Conservation (phyloP, 2,113 vertebrate species). For the Odontophorus gujanensis region DNA sequence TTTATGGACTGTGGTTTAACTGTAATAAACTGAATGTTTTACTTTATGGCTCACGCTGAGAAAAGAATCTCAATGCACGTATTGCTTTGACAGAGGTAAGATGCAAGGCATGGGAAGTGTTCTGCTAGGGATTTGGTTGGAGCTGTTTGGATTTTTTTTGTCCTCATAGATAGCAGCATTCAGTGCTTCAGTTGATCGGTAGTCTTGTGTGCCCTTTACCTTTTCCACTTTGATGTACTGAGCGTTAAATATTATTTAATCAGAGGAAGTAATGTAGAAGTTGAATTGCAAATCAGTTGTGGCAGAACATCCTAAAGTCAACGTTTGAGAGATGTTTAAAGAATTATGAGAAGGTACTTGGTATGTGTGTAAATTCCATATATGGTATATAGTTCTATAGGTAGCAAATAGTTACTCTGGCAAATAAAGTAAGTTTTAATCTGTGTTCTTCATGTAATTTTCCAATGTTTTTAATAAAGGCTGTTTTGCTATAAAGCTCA, state of each 20-base stretch:
- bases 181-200: background rate
- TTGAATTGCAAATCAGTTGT: background rate
- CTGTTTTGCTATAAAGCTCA: background rate
- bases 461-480: background rate
- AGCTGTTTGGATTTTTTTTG: background rate
- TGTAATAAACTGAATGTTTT: conserved; percentile 64
- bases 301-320: background rate
- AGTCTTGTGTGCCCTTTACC: background rate
- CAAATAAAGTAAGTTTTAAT: background rate
- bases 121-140: background rate
- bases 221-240: background rate
- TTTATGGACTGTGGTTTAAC: conserved; percentile 54
- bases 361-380: background rate
- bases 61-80: conserved; percentile 10
- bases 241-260: background rate
- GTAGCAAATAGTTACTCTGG: background rate
- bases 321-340: background rate
- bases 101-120: background rate
- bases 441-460: background rate
- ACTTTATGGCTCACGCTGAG: conserved; percentile 34
- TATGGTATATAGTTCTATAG: background rate
- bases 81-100: background rate
- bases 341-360: background rate
- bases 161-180: background rate
- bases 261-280: background rate